A percentile compares a stretch with the other conserved stretches of the same genome.
Conservation (phyloP, 2,888 invertebrate genomes). For the Ormia ochracea region DNA sequence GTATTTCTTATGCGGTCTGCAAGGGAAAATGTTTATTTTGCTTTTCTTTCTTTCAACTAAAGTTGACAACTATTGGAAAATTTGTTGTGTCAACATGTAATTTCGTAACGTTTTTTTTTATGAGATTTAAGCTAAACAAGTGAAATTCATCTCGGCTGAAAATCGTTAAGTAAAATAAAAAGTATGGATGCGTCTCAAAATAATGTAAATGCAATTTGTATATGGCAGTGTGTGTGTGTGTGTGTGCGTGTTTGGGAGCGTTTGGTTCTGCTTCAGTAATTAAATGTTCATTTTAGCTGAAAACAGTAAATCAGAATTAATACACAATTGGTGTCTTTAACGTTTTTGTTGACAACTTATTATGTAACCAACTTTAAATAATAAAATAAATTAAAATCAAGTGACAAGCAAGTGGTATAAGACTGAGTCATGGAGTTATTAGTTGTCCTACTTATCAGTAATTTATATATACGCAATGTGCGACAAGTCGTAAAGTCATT, state of each 20-base stretch:
- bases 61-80: constrained; percentile 38
- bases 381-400: too few relatives aligned
- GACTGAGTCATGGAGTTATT: too few relatives aligned
- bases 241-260: too few relatives aligned
- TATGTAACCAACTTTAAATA: too few relatives aligned
- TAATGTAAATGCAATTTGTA: constrained; percentile 5
- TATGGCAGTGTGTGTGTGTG: too few relatives aligned
- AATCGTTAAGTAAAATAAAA: not conserved
- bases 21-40: constrained; percentile 23
- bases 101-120: not conserved
- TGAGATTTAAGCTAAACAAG: not conserved
- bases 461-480: too few relatives aligned
- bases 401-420: too few relatives aligned
- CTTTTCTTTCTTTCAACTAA: not conserved
- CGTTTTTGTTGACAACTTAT: not conserved
- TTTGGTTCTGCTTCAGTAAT: constrained; percentile 50
- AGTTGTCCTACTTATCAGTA: too few relatives aligned
- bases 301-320: not conserved
- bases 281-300: constrained; percentile 1
- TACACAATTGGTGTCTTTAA: not conserved
- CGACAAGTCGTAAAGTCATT: too few relatives aligned
- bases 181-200: not conserved
- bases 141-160: constrained; percentile 18
- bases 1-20: not conserved
- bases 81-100: constrained; percentile 16